These are phyloP conservation scores for Corythoichthys haematopterus DNA, from an alignment of 2,113 vertebrate genomes.

Conservation along the genomic window DNA sequence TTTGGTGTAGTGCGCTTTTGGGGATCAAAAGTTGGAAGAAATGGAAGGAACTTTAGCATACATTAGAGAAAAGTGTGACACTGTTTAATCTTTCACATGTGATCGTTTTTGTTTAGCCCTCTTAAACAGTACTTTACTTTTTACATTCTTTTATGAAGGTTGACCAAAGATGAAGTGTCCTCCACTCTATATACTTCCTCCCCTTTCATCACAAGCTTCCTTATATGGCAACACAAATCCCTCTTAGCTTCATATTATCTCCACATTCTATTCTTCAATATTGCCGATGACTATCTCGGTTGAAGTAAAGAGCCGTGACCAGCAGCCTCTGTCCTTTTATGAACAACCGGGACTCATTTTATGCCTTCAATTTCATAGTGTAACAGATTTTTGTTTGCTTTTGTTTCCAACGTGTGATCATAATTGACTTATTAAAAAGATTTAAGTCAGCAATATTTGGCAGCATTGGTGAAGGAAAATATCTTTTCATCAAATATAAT, in stretches of 20 bases:
- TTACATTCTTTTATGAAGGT: conserved; percentile 3
- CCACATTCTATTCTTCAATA: conserved; percentile 55
- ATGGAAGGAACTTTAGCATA: conserved; percentile 30
- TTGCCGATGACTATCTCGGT: conserved; percentile 59
- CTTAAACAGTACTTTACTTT: conserved; percentile 9
- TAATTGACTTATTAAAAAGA: neutral
- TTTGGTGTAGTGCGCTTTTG: conserved; percentile 3
- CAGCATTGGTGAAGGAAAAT: neutral
- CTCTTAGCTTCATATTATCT: conserved; percentile 57
- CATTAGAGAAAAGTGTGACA: conserved; percentile 38
- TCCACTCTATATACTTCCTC: conserved; percentile 25
- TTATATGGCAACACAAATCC: conserved; percentile 59
- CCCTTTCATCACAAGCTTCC: conserved; percentile 35
- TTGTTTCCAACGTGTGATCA: conserved; percentile 32
- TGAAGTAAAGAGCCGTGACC: conserved; percentile 47
- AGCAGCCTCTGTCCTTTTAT: conserved; percentile 59
- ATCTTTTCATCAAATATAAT: neutral
- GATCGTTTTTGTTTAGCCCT: conserved; percentile 26
- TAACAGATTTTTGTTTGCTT: conserved; percentile 46
- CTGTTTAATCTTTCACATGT: conserved; percentile 29
- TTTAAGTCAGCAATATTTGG: neutral
- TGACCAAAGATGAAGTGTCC: conserved; percentile 31
- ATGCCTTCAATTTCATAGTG: conserved; percentile 42
- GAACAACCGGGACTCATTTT: conserved; percentile 48
- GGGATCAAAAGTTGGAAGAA: conserved; percentile 26